phyloP scores from a whole-genome alignment of 2,113 vertebrate genomes.

The Cyprinodon tularosa region DNA sequence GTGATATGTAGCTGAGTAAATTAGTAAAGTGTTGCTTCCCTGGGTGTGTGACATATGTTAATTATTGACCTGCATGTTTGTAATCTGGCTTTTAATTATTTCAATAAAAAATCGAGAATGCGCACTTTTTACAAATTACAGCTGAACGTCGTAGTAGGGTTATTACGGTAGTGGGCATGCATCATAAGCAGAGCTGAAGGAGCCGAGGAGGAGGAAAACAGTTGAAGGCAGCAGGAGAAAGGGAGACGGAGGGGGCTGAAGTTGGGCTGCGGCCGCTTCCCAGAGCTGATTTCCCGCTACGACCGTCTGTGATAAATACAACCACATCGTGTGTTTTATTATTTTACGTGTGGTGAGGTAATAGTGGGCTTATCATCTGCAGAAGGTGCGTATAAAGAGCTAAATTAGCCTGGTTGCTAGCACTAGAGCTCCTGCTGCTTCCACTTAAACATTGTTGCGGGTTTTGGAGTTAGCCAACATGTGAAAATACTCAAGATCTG shows the following conservation, averaged over 20 bases:
- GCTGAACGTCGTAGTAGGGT: conserved; percentile 18
- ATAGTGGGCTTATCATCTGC: neutral
- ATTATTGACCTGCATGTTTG: too few species aligned
- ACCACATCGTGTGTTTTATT: neutral
- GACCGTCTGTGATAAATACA: conserved; percentile 17
- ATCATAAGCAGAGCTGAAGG: conserved; percentile 46
- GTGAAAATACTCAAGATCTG: neutral
- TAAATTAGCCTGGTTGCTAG: conserved; percentile 66
- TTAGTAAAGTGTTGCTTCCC: too few species aligned
- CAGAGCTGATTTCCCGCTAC: neutral
- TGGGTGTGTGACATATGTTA: too few species aligned
- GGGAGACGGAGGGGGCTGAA: conserved; percentile 52
- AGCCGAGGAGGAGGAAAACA: conserved; percentile 62
- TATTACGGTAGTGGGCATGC: conserved; percentile 65
- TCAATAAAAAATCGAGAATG: neutral
- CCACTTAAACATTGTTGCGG: neutral
- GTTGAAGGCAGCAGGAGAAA: conserved; percentile 15
- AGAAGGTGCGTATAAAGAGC: conserved; percentile 67
- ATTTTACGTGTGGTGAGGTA: neutral
- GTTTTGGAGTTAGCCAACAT: conserved; percentile 30
- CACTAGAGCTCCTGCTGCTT: conserved; percentile 34
- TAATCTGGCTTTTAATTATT: neutral
- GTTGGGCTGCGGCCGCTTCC: conserved; percentile 57
- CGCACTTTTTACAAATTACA: conserved; percentile 21
- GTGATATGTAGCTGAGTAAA: too few species aligned